Evolutionary conservation across 2,797 vertebrate genomes (phyloP).

Genomic region (Carapus acus): DNA sequence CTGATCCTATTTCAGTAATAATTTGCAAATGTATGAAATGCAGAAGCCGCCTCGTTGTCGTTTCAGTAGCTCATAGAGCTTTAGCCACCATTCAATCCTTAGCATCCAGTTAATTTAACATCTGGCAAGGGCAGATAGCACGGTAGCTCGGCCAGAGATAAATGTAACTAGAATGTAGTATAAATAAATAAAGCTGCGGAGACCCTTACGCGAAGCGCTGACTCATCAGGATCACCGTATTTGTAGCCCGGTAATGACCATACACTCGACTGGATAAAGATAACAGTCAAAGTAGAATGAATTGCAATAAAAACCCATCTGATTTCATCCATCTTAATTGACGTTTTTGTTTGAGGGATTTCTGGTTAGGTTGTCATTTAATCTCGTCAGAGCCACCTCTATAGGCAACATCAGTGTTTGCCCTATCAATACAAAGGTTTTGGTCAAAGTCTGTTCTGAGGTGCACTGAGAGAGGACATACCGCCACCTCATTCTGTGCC

Average conservation of each 20-base stretch:
- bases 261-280: too few relatives aligned
- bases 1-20: too few relatives aligned
- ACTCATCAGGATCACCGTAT: too few relatives aligned
- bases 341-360: too few relatives aligned
- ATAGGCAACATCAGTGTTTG: background rate
- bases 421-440: constrained; percentile 28
- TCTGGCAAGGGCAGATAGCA: constrained; percentile 40
- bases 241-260: too few relatives aligned
- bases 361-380: background rate
- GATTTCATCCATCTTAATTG: too few relatives aligned
- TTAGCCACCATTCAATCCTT: constrained; percentile 62
- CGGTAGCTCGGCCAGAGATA: background rate
- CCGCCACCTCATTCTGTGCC: constrained; percentile 35
- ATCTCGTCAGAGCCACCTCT: background rate
- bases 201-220: too few relatives aligned
- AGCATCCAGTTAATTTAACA: constrained; percentile 68
- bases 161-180: too few relatives aligned
- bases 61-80: constrained; percentile 37
- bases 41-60: background rate
- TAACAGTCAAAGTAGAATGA: too few relatives aligned
- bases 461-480: background rate
- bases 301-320: too few relatives aligned
- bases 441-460: constrained; percentile 56
- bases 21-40: too few relatives aligned
- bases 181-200: too few relatives aligned